Conservation (phyloP, 2,888 invertebrate genomes). For the Apotomis capreana region DNA sequence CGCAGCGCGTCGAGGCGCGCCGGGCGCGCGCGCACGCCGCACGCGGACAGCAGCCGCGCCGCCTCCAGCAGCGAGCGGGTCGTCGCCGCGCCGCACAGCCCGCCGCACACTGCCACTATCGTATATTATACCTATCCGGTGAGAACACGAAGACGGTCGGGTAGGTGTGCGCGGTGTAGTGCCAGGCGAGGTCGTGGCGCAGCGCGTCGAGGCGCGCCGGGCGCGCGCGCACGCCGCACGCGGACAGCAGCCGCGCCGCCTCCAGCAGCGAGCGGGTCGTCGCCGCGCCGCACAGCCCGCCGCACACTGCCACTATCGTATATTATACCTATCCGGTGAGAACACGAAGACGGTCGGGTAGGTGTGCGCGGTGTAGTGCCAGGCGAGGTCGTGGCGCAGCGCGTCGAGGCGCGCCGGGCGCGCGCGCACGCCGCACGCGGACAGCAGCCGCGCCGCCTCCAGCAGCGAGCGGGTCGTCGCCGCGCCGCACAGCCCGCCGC, state of each 20-base stretch:
- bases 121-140: constrained; percentile 84
- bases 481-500: constrained; percentile 29
- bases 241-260: constrained; percentile 69
- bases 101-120: too few relatives aligned
- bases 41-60: neutral
- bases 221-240: constrained; percentile 60
- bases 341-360: constrained; percentile 93
- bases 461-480: neutral
- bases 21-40: neutral
- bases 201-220: constrained; percentile 90
- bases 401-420: constrained; percentile 1
- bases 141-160: constrained; percentile 93
- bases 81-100: constrained; percentile 29
- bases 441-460: neutral
- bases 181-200: constrained; percentile 94
- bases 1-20: constrained; percentile 51
- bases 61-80: too few relatives aligned
- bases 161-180: constrained; percentile 89
- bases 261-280: too few relatives aligned
- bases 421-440: neutral
- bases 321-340: constrained; percentile 77
- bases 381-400: constrained; percentile 90
- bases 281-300: constrained; percentile 88
- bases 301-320: constrained; percentile 87
- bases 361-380: constrained; percentile 90